A percentile compares a stretch with the other conserved stretches of the same genome.
Conservation (phyloP, 2,888 invertebrate species). For the Cyclophora albipunctata region DNA sequence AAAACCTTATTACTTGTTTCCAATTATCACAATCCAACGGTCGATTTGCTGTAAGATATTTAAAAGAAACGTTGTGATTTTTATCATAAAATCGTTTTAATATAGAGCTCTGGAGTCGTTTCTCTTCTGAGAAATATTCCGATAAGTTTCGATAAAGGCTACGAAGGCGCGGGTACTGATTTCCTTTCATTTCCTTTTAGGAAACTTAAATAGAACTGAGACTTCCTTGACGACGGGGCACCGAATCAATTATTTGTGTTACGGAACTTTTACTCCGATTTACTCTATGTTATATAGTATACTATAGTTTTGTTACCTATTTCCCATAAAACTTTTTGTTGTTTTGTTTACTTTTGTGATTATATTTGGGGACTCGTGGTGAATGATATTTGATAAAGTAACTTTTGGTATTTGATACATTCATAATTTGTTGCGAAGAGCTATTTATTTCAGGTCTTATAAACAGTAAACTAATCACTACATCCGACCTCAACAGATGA, state of each 20-base stretch:
- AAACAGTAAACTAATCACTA: no score
- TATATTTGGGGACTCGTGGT: conserved; percentile 4
- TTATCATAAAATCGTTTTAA: conserved; percentile 48
- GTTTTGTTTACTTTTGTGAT: conserved; percentile 20
- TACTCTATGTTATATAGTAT: conserved; percentile 40
- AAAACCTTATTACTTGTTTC: no score
- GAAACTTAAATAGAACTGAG: conserved; percentile 74
- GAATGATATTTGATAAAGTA: conserved; percentile 1
- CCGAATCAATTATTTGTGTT: conserved; percentile 73
- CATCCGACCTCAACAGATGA: no score
- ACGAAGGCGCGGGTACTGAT: conserved; percentile 60
- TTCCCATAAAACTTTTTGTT: conserved; percentile 31
- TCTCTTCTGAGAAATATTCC: conserved; percentile 54
- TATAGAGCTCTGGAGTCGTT: conserved; percentile 43
- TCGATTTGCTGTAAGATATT: background rate
- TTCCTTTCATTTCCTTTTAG: conserved; percentile 75
- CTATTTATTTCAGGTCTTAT: no score
- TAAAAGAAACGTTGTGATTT: conserved; percentile 30
- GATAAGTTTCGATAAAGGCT: conserved; percentile 69
- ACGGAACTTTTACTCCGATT: conserved; percentile 57
- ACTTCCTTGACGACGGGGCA: conserved; percentile 66
- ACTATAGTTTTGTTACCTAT: conserved; percentile 44
- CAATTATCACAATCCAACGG: no score
- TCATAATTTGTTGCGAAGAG: no score
- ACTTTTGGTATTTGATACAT: no score